A percentile compares a stretch with the other conserved stretches of the same genome.
Conservation (phyloP, 2,113 vertebrate species). For the Balaeniceps rex region DNA sequence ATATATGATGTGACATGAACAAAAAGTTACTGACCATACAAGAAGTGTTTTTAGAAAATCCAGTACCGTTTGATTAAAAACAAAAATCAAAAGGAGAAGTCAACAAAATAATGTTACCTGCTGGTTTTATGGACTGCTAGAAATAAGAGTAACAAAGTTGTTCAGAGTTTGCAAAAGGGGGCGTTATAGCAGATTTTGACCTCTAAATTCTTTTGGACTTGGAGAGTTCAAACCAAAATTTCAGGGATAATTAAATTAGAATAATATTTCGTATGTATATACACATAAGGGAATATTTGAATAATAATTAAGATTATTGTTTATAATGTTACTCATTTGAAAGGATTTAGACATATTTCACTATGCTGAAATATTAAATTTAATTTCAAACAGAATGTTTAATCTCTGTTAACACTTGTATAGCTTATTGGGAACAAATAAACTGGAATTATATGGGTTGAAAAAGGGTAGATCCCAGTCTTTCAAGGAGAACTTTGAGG, state of each 20-base stretch:
- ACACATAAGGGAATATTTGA: neutral
- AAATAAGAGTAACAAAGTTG: neutral
- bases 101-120: neutral
- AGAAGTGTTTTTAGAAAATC: neutral
- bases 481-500: neutral
- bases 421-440: neutral
- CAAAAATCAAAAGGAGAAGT: neutral
- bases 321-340: neutral
- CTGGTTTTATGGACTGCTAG: neutral
- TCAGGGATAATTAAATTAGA: slow-evolving; percentile 18
- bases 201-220: neutral
- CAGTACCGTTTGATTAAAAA: neutral
- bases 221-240: slow-evolving; percentile 46
- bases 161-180: neutral
- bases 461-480: neutral
- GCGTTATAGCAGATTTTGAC: slow-evolving; percentile 40
- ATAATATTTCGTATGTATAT: neutral
- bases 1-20: neutral
- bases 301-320: neutral
- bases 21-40: neutral
- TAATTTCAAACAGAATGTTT: neutral
- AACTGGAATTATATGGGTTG: neutral
- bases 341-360: neutral
- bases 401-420: neutral
- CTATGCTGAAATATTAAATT: neutral